These are phyloP conservation scores for Thera obeliscata DNA, from an alignment of 2,888 invertebrate genomes.

Conservation along the genomic window DNA sequence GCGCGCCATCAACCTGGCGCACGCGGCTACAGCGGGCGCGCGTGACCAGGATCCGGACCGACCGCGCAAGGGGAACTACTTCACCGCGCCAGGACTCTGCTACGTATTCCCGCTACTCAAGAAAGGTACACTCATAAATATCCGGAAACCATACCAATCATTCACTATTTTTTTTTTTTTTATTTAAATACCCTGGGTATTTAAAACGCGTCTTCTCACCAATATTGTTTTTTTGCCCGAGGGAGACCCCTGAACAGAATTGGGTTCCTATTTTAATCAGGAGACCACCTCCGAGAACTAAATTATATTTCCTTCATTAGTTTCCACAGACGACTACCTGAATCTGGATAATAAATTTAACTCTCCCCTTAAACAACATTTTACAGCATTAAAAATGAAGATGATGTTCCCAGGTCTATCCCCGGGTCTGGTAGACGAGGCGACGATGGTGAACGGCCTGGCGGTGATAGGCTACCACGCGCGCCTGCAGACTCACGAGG, in stretches of 20 bases:
- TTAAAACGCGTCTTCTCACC: no score
- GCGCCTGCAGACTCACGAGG: slow-evolving; percentile 75
- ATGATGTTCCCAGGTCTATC: slow-evolving; percentile 24
- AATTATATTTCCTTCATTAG: no score
- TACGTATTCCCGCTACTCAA: slow-evolving; percentile 92
- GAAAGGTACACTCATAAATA: slow-evolving; percentile 63
- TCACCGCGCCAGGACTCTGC: slow-evolving; percentile 91
- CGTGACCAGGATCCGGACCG: slow-evolving; percentile 10
- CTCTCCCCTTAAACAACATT: no score
- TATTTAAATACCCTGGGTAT: no score
- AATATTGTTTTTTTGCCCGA: no score
- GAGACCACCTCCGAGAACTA: no score
- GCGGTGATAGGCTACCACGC: slow-evolving; percentile 89
- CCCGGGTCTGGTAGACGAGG: slow-evolving; percentile 63
- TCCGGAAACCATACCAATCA: neutral
- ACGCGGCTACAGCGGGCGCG: slow-evolving; percentile 71
- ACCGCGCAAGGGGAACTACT: slow-evolving; percentile 56
- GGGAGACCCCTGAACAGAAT: no score
- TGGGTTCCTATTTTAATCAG: no score
- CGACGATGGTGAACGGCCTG: slow-evolving; percentile 82
- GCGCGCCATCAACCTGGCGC: slow-evolving; percentile 86
- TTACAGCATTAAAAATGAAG: neutral
- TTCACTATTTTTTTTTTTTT: no score
- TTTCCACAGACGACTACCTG: no score
- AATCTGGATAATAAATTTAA: no score